A percentile compares a stretch with the other conserved stretches of the same genome.
These are phyloP conservation scores for Hippasteria phrygiana DNA, from an alignment of 53 echinoderm and acorn worm species.

Conservation along the genomic window DNA sequence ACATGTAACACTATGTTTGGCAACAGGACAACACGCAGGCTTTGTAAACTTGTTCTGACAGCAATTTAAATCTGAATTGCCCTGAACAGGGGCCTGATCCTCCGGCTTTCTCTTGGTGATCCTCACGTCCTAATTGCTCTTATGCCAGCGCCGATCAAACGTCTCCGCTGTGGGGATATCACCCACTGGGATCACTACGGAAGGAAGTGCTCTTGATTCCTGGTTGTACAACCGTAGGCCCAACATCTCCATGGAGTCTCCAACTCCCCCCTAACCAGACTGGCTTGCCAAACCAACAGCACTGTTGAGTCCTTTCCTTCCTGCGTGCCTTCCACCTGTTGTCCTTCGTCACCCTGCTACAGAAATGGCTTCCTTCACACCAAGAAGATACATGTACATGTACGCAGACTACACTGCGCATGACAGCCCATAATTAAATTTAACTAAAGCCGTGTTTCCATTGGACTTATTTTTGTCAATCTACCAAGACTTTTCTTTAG, in stretches of 20 bases:
- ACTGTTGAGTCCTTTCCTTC: conserved; percentile 10
- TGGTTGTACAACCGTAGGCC: conserved; percentile 10
- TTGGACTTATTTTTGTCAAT: no score
- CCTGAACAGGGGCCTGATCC: no score
- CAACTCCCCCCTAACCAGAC: not conserved
- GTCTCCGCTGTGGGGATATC: not conserved
- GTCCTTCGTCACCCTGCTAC: not conserved
- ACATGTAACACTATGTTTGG: no score
- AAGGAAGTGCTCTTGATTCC: conserved; percentile 2
- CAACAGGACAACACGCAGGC: no score
- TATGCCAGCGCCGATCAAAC: not conserved
- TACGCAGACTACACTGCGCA: not conserved
- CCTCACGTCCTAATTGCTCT: no score
- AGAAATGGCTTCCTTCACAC: conserved; percentile 18
- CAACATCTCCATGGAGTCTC: conserved; percentile 20
- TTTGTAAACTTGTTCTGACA: no score
- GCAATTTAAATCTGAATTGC: no score
- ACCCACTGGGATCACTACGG: not conserved
- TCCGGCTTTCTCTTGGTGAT: no score
- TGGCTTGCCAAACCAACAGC: not conserved
- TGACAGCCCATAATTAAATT: no score
- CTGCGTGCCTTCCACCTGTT: not conserved
- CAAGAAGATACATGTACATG: not conserved
- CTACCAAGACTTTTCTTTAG: no score
- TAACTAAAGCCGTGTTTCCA: no score